Evolutionary conservation across 2,888 invertebrate species (phyloP), one percentile per base, ranked within the genome.

Genomic region (Pseudococcus longispinus): DNA sequence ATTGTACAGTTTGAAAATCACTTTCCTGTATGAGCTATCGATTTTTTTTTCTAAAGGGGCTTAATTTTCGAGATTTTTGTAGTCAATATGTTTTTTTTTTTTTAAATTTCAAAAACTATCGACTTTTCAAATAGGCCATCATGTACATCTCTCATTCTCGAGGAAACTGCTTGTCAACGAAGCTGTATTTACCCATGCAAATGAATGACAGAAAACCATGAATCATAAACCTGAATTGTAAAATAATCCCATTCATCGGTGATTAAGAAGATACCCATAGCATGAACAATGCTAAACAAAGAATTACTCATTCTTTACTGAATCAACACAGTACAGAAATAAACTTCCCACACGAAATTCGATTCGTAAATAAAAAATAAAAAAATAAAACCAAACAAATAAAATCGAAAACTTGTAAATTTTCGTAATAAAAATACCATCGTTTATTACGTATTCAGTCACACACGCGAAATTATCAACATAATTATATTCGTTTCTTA

Each of bases 361-460:
- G 15, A 51, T 60, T 11, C 60, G n/a, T 37, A 23, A 60, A 60
- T 20, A 8, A 29, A 65, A 26, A 23, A 29, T 15, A 70, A 70
- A 80, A 15, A 77, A 80, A 29, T 15, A 70, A 70, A 80, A 15
- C 37, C 42, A 42, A 37, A 80, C 20, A 23, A 80, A 20, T 80
- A 60, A 60, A 80, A 80, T 80, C 42, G 20, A 80, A 80, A 80
- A 80, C 42, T 80, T 42, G 77, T 80, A 80, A 42, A 80, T 80
- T 80, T 80, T 80, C 77, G 42, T 80, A 80, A 80, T 80, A 80
- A 80, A 80, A 80, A 80, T 80, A 37, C 77, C 77, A 80, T 80
- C 77, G 77, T 80, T 80, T 80, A 42, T 42, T 80, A 80, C 77
- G 77, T 80, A 80, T 80, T 80, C 77, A 80, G 77, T 80, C 77